Evolutionary conservation across 2,113 vertebrate species (phyloP).

Genomic region (Abramis brama): DNA sequence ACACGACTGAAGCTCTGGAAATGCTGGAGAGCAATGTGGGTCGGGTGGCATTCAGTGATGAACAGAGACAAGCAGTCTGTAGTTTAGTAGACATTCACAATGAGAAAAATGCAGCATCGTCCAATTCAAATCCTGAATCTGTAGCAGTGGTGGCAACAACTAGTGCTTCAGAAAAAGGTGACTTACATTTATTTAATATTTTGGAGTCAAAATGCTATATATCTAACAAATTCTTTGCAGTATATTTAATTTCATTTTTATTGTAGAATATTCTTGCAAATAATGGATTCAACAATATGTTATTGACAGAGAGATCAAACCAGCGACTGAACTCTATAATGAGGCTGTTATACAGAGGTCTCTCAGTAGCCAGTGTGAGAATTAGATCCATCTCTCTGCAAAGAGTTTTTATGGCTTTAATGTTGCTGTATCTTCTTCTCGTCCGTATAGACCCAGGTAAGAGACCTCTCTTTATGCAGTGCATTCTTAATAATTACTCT

Average conservation of each 20-base stretch:
- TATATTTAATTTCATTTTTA: not conserved
- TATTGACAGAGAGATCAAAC: conserved; percentile 71
- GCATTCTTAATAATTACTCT: not conserved
- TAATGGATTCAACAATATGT: not conserved
- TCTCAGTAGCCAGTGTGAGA: conserved; percentile 67
- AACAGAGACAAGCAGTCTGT: conserved; percentile 69
- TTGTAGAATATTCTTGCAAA: not conserved
- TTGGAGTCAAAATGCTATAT: not conserved
- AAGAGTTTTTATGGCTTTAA: conserved; percentile 76
- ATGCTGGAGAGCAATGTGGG: conserved; percentile 72
- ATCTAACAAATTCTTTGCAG: not conserved
- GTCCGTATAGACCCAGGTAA: conserved; percentile 88
- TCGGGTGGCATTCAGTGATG: conserved; percentile 63
- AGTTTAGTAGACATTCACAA: conserved; percentile 69
- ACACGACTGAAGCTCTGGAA: conserved; percentile 75
- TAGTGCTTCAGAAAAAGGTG: conserved; percentile 62
- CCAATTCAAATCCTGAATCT: not conserved
- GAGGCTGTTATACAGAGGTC: conserved; percentile 72
- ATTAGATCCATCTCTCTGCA: conserved; percentile 75
- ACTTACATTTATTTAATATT: not conserved
- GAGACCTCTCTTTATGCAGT: not conserved
- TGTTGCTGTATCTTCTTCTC: conserved; percentile 85
- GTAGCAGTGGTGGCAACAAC: conserved; percentile 10
- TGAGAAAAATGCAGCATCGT: conserved; percentile 17
- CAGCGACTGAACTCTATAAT: conserved; percentile 74